Percentiles rank a stretch among this genome's conserved stretches.
Conservation (phyloP, 2,113 vertebrate species). For the Genyomyrus donnyi region DNA sequence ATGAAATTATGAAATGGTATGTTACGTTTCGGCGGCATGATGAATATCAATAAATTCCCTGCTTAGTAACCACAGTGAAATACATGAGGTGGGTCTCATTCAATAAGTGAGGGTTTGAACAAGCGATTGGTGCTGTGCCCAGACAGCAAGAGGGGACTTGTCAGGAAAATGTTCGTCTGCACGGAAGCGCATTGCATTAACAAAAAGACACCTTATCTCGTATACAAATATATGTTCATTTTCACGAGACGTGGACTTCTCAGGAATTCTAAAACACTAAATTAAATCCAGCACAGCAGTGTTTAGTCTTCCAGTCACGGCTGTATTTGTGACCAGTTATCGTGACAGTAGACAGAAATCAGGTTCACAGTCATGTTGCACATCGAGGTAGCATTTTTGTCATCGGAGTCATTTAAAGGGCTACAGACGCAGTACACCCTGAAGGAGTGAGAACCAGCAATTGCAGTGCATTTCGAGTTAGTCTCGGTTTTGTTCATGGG, state of each 20-base stretch:
- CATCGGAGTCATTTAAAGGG: neutral
- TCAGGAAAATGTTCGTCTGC: neutral
- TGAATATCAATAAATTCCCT: neutral
- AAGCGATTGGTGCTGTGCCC: neutral
- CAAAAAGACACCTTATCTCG: neutral
- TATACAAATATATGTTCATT: neutral
- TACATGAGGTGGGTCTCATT: neutral
- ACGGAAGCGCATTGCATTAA: neutral
- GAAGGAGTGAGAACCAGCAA: neutral
- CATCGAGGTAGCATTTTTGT: neutral
- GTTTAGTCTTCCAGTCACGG: neutral
- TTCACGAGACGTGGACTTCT: neutral
- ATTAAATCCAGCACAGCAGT: neutral
- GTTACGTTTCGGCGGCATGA: neutral
- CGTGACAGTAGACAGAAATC: neutral
- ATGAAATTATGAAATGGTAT: neutral
- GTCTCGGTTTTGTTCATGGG: neutral
- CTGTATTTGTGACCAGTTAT: neutral
- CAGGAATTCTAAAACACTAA: neutral
- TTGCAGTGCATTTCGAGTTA: neutral
- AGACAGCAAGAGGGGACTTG: neutral
- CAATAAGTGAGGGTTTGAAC: neutral
- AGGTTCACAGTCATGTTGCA: neutral
- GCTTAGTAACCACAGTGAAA: neutral
- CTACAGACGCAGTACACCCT: neutral